Percentiles rank a stretch among this genome's conserved stretches.
These are phyloP conservation scores for Peromyscus polionotus DNA, from an alignment of 2,113 vertebrate genomes.

Conservation along the genomic window DNA sequence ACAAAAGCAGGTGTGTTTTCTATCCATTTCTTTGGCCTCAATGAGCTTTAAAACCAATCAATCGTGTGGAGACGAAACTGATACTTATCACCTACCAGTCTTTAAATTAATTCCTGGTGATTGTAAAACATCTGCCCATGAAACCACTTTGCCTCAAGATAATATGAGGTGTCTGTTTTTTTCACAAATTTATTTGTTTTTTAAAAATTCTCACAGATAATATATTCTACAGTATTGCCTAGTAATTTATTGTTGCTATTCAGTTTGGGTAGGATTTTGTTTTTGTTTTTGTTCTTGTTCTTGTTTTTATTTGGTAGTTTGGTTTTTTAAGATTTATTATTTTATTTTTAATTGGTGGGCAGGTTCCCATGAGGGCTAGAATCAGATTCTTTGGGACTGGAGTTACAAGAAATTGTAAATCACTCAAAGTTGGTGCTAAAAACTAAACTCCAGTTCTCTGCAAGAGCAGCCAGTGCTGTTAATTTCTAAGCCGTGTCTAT, in stretches of 20 bases:
- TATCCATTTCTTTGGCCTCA: not conserved
- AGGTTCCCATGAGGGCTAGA: not conserved
- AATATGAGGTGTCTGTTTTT: not conserved
- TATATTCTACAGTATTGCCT: not conserved
- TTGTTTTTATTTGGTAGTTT: not conserved
- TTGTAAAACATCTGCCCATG: not conserved
- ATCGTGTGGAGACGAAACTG: not conserved
- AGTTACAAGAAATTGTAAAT: not conserved
- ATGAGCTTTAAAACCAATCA: not conserved
- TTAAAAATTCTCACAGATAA: not conserved
- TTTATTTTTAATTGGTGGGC: not conserved
- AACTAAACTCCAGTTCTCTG: not conserved
- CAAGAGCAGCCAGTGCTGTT: not conserved
- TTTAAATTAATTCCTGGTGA: not conserved
- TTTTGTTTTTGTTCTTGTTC: not conserved
- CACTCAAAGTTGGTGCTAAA: not conserved
- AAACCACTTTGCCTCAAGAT: not conserved
- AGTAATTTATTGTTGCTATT: not conserved
- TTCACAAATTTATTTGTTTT: not conserved
- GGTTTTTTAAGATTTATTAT: not conserved
- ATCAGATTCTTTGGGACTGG: not conserved
- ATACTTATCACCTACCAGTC: not conserved
- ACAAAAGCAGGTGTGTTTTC: not conserved
- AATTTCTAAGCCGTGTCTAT: not conserved
- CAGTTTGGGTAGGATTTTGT: not conserved